Base-by-base conservation (phyloP, 2,888 invertebrate genomes). In the Oscheius myriophilus region DNA sequence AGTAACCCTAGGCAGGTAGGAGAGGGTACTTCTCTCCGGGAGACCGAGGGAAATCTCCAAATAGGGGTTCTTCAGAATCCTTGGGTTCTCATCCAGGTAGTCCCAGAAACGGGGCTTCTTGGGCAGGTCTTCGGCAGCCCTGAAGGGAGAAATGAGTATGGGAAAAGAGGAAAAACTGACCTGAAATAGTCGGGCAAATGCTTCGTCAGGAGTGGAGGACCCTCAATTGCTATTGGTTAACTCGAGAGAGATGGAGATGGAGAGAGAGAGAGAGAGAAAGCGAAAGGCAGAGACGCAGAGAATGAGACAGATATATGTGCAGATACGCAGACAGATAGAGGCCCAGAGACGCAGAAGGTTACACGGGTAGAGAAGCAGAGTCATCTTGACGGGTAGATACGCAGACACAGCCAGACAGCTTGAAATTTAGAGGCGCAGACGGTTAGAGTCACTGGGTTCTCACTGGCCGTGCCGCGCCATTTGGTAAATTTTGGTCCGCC, bases 41-140 rank as follows among this genome's bases (percentile, higher is more conserved):
- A 69, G 33, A 6, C 46, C 57, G 23, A 69, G 26, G 12, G 33
- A 26, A 2, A 21, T 42, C 9, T 18, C 16, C n/a, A 69, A 33
- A 23, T 57, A 65, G n/a, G 55, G 64, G 41, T 69, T 53, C 11
- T 26, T 25, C 63, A 59, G 12, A 49, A 49, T 26, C 14, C n/a
- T 21, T 6, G 55, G 23, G n/a, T 52, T 18, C 14, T 55, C 55
- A 11, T 45, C 25, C 33, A 55, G 9, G n/a, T 55, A 65, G n/a
- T 54, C 55, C n/a, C 43, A 25, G 26, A 65, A 65, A 12, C 21
- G 18, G 2, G 55, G 11, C 21, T 55, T 41, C 26, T 39, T 55
- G 2, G 26, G 39, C 41, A 55, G 41, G 18, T 55, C 55, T 16
- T 26, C 26, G 21, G 23, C 55, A 21, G 21, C 21, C n/a, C 55